phyloP scores from a whole-genome alignment of 2,113 vertebrate genomes.

The Stigmatopora argus region DNA sequence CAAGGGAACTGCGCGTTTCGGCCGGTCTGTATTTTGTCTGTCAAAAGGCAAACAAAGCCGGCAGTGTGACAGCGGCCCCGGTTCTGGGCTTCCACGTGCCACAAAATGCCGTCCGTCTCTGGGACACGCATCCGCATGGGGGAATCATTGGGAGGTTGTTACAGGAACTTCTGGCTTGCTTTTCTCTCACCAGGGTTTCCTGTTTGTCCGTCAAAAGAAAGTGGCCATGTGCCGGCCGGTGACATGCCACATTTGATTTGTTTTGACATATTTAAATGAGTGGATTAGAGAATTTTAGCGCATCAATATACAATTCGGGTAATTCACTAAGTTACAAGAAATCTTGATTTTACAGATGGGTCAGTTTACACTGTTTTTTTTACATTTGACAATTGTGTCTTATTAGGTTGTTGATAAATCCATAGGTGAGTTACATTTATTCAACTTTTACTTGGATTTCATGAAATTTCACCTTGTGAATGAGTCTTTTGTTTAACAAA shows the following conservation, averaged over 20 bases:
- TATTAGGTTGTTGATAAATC: background rate
- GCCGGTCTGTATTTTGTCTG: constrained; percentile 23
- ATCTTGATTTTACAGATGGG: background rate
- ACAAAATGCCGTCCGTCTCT: constrained; percentile 20
- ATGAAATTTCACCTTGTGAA: background rate
- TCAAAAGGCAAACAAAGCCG: constrained; percentile 61
- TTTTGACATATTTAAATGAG: constrained; percentile 21
- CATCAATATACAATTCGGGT: background rate
- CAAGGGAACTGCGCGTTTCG: constrained; percentile 57
- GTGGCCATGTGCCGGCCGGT: constrained; percentile 5
- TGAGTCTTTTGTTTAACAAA: background rate
- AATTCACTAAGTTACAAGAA: background rate
- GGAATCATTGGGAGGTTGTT: constrained; percentile 31
- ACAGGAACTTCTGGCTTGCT: constrained; percentile 39
- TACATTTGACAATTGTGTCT: background rate
- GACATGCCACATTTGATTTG: constrained; percentile 25
- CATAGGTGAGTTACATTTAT: background rate
- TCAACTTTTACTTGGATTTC: background rate
- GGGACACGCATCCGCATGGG: constrained; percentile 30
- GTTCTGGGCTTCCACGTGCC: constrained; percentile 38
- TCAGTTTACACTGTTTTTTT: background rate
- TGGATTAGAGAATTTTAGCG: constrained; percentile 19
- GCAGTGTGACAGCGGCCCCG: constrained; percentile 51
- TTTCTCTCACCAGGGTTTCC: constrained; percentile 36
- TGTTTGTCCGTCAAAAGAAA: constrained; percentile 36